These are phyloP conservation scores for Etheostoma perlongum DNA, from an alignment of 2,797 vertebrate species.

Conservation along the genomic window DNA sequence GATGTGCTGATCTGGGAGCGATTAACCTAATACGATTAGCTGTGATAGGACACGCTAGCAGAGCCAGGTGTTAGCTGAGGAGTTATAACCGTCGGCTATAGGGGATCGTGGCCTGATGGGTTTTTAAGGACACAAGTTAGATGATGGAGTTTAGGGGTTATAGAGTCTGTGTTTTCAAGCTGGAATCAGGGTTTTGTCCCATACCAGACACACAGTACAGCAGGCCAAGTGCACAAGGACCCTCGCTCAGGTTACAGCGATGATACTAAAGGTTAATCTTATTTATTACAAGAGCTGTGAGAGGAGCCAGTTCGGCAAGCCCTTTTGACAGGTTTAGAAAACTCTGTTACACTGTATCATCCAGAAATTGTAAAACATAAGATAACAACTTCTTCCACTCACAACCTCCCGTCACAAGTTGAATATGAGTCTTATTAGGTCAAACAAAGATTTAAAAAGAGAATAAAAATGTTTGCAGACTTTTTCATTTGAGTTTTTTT, in stretches of 20 bases:
- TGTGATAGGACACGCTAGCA: conserved; percentile 71
- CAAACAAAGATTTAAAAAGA: not conserved
- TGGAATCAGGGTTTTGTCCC: conserved; percentile 8
- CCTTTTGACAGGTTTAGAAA: not conserved
- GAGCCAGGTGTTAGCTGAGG: conserved; percentile 69
- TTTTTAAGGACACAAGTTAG: conserved; percentile 22
- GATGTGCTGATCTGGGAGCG: conserved; percentile 76
- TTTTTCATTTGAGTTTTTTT: not conserved
- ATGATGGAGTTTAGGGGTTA: conserved; percentile 5
- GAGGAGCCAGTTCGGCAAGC: not conserved
- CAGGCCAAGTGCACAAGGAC: not conserved
- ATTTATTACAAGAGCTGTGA: not conserved
- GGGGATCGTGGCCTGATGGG: conserved; percentile 23
- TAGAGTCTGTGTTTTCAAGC: conserved; percentile 20
- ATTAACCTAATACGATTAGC: conserved; percentile 79
- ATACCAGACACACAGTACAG: conserved; percentile 1
- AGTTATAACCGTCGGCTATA: conserved; percentile 19
- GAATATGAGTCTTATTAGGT: not conserved
- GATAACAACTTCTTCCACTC: not conserved
- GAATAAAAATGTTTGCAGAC: too few relatives aligned
- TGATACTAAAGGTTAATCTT: conserved; percentile 7
- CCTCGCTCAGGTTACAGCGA: conserved; percentile 4
- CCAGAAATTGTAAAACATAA: not conserved
- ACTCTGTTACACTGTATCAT: not conserved
- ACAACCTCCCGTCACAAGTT: too few relatives aligned